A percentile compares a stretch with the other conserved stretches of the same genome.
phyloP scores from a whole-genome alignment of 2,888 invertebrate species.

The Petrophora chlorosata region DNA sequence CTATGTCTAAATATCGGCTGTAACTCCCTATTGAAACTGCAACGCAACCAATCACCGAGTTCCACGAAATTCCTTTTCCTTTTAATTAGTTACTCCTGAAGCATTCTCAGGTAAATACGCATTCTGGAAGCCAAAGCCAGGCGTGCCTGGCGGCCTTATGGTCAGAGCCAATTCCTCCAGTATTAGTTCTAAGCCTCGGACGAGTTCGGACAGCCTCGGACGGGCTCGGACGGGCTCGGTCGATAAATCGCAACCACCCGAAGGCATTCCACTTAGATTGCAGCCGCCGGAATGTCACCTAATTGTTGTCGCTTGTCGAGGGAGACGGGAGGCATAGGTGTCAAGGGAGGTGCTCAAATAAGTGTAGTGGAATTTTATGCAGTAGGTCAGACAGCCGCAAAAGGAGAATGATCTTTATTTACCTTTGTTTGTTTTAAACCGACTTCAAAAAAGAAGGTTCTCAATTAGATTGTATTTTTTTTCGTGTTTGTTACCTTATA shows the following conservation, averaged over 20 bases:
- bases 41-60: background rate
- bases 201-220: constrained; percentile 7
- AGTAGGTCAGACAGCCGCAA: background rate
- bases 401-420: background rate
- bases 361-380: background rate
- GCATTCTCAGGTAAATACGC: constrained; percentile 7
- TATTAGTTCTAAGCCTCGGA: background rate
- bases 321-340: constrained; percentile 11
- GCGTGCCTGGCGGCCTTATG: background rate
- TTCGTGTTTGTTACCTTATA: too few relatives aligned
- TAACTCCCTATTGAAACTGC: too few relatives aligned
- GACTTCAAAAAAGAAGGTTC: too few relatives aligned
- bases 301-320: constrained; percentile 40
- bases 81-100: constrained; percentile 5
- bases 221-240: constrained; percentile 18
- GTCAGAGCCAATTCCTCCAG: background rate
- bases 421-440: too few relatives aligned
- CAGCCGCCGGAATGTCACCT: constrained; percentile 48
- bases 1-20: too few relatives aligned
- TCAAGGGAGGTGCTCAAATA: constrained; percentile 4
- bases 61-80: background rate
- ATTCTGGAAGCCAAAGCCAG: background rate
- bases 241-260: constrained; percentile 39
- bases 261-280: constrained; percentile 53
- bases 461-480: too few relatives aligned